Base-by-base conservation (phyloP, 2,888 invertebrate genomes). In the Abscondita cerata region DNA sequence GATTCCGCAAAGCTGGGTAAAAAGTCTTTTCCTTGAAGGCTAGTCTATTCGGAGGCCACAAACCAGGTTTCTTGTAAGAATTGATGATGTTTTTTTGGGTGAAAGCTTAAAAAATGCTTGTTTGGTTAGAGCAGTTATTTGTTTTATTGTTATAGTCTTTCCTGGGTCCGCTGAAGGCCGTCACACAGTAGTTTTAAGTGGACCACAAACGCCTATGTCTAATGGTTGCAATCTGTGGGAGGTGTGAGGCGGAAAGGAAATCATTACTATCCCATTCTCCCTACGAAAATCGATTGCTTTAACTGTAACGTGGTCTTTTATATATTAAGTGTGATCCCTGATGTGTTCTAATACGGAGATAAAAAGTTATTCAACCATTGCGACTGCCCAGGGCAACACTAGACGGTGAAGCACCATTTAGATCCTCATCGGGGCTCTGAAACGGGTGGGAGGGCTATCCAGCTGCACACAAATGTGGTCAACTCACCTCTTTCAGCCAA, bases 121-220 rank as follows among this genome's bases (percentile, higher is more conserved):
- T n/a, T n/a, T n/a, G n/a, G n/a, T n/a, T n/a, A n/a, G n/a, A n/a
- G n/a, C 15, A 16, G 31, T 46, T 47, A 64, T 64, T 34, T 60
- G 57, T 58, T 57, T 57, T 31, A 64, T 56, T 20, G 59, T 51
- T 34, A 60, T 64, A 2, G 64, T 48, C 40, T 54, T 52, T 36
- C 53, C 53, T 20, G 48, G 54, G 40, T 64, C 48, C 19, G 38
- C 46, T 31, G 52, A 34, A 51, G 57, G 52, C 64, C 59, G 18
- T 59, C 53, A 44, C 58, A 15, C 52, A 15, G 33, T 59, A 48
- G 19, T 20, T 53, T 62, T 62, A 50, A 62, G 59, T 58, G 53
- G 9, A 12, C 59, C 48, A 63, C n/a, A 62, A 34, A 64, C 40
- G n/a, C 64, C 63, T n/a, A 68, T 60, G 46, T 67, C 59, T 16